phyloP scores from a whole-genome alignment of 2,113 vertebrate genomes.

The Rafetus swinhoei region DNA sequence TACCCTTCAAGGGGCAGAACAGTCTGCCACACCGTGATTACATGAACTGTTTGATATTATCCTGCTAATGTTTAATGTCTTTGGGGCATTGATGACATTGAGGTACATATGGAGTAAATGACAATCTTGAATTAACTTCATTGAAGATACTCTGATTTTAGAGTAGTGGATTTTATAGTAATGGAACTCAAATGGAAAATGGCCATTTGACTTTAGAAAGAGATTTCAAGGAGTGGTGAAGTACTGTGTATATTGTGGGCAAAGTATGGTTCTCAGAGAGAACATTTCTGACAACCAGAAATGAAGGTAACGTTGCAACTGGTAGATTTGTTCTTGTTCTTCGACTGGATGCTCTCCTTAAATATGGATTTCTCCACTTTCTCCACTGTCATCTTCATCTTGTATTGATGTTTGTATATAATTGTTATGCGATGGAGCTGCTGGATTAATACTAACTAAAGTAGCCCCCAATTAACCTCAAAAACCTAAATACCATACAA shows the following conservation, averaged over 20 bases:
- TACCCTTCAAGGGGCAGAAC: too few relatives aligned
- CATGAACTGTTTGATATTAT: not conserved
- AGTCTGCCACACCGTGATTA: not conserved
- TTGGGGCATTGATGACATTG: not conserved
- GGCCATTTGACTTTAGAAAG: not conserved
- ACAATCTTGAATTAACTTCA: not conserved
- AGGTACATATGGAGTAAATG: not conserved
- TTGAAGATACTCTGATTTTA: constrained; percentile 3
- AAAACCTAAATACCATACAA: too few relatives aligned
- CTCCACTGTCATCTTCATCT: too few relatives aligned
- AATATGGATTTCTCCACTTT: too few relatives aligned
- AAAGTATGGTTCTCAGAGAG: too few relatives aligned
- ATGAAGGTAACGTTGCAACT: too few relatives aligned
- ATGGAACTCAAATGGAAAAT: not conserved
- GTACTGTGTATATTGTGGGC: too few relatives aligned
- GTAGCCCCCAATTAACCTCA: too few relatives aligned
- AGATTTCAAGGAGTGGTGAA: not conserved
- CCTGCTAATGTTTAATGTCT: not conserved
- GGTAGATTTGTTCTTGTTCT: too few relatives aligned
- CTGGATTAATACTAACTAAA: too few relatives aligned
- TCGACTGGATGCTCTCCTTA: too few relatives aligned
- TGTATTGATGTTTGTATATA: not conserved
- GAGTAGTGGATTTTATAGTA: not conserved
- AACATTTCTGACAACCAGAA: too few relatives aligned
- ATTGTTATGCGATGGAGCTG: not conserved